phyloP scores from a whole-genome alignment of 2,888 invertebrate genomes.

The Sphinx pinastri region DNA sequence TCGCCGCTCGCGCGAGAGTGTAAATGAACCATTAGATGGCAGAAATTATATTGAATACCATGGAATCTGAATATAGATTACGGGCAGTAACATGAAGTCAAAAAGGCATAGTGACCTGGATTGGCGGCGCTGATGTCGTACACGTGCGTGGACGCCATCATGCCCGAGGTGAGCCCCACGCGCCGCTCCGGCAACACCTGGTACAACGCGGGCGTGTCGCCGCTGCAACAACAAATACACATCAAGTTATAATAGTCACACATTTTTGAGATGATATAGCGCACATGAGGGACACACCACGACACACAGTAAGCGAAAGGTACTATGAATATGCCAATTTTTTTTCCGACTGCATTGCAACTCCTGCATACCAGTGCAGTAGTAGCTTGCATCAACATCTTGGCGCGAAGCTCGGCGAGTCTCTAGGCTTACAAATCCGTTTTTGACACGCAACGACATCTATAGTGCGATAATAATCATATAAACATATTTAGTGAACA shows the following conservation, averaged over 20 bases:
- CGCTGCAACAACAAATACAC: conserved; percentile 75
- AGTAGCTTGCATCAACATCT: too few species aligned
- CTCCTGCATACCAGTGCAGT: too few species aligned
- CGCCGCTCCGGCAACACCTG: conserved; percentile 98
- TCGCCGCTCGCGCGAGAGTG: too few species aligned
- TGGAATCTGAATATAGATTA: too few species aligned
- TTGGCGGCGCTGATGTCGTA: conserved; percentile 93
- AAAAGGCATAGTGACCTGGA: conserved; percentile 52
- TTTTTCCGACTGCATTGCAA: too few species aligned
- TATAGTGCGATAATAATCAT: too few species aligned
- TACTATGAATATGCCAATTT: too few species aligned
- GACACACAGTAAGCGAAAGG: not conserved
- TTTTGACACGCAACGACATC: too few species aligned
- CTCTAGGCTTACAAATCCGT: too few species aligned
- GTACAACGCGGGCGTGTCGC: conserved; percentile 97
- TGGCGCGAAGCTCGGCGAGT: too few species aligned
- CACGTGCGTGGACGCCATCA: conserved; percentile 99
- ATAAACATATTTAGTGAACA: not conserved
- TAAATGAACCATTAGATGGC: too few species aligned
- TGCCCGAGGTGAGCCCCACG: conserved; percentile 93
- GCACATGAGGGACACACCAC: not conserved
- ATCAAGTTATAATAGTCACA: not conserved
- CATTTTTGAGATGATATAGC: not conserved
- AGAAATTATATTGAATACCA: too few species aligned
- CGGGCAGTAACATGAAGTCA: not conserved